phyloP scores from a whole-genome alignment of 2,888 invertebrate species.

The Yponomeuta sedellus region DNA sequence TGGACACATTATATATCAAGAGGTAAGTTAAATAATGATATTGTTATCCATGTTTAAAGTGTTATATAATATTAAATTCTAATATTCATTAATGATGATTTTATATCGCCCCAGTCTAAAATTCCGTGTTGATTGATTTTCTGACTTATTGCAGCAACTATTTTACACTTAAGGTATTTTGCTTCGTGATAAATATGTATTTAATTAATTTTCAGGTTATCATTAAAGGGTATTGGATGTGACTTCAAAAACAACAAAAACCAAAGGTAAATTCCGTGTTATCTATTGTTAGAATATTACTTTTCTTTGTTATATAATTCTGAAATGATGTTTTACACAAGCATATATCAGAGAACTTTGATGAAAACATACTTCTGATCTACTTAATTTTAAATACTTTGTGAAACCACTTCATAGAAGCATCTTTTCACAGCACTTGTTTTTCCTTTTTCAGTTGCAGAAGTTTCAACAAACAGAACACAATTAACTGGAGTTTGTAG shows the following conservation, averaged over 20 bases:
- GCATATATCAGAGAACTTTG: slow-evolving; percentile 47
- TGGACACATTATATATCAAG: background rate
- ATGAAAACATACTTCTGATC: slow-evolving; percentile 24
- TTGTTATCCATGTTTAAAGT: background rate
- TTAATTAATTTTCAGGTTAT: background rate
- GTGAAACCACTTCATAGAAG: background rate
- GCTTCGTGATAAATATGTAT: background rate
- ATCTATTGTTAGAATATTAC: background rate
- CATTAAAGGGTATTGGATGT: no score
- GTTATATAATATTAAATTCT: background rate
- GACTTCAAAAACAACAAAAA: no score
- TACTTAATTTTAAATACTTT: slow-evolving; percentile 12
- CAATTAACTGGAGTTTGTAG: no score
- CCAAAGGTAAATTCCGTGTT: background rate
- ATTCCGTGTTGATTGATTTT: slow-evolving; percentile 14
- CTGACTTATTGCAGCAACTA: background rate
- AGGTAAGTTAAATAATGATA: background rate
- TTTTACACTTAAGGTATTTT: background rate
- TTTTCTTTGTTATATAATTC: background rate
- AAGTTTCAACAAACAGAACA: no score
- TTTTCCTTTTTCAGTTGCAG: no score
- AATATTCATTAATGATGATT: slow-evolving; percentile 10
- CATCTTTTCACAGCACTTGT: no score
- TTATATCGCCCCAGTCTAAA: slow-evolving; percentile 16
- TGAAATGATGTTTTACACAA: slow-evolving; percentile 37